phyloP scores from a whole-genome alignment of 1,140 invertebrate genomes.

The Temnothorax curvispinosus region DNA sequence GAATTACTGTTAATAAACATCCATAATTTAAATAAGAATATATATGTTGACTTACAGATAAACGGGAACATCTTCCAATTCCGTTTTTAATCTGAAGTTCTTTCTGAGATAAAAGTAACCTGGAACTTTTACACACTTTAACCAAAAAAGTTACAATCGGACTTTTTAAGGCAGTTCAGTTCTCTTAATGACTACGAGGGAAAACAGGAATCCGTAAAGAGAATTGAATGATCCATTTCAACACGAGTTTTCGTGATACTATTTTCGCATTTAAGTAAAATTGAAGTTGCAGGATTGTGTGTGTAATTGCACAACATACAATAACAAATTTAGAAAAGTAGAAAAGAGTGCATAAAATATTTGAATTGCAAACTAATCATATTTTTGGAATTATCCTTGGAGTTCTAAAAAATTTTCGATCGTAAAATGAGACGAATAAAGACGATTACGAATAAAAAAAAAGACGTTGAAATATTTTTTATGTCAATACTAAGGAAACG shows the following conservation, averaged over 20 bases:
- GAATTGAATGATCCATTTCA: slow-evolving; percentile 2
- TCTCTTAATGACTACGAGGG: background rate
- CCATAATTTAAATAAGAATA: background rate
- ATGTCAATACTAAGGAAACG: background rate
- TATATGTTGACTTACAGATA: background rate
- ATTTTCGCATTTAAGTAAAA: background rate
- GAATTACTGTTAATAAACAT: slow-evolving; percentile 17
- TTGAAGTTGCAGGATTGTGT: background rate
- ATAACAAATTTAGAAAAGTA: background rate
- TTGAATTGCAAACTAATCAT: background rate
- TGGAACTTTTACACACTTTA: slow-evolving; percentile 10
- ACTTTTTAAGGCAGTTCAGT: background rate
- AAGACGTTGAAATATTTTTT: background rate
- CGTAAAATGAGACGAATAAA: background rate
- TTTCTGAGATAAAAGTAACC: background rate
- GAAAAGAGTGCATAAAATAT: background rate
- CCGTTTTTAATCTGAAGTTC: background rate
- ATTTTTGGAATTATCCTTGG: background rate
- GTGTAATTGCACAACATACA: background rate
- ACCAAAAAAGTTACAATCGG: slow-evolving; percentile 28
- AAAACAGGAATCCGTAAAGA: slow-evolving; percentile 17
- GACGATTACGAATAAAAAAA: background rate
- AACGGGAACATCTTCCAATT: slow-evolving; percentile 3
- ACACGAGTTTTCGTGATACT: background rate
- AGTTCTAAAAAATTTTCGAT: background rate